Conservation (phyloP, 2,888 invertebrate genomes). For the Yponomeuta evonymella region DNA sequence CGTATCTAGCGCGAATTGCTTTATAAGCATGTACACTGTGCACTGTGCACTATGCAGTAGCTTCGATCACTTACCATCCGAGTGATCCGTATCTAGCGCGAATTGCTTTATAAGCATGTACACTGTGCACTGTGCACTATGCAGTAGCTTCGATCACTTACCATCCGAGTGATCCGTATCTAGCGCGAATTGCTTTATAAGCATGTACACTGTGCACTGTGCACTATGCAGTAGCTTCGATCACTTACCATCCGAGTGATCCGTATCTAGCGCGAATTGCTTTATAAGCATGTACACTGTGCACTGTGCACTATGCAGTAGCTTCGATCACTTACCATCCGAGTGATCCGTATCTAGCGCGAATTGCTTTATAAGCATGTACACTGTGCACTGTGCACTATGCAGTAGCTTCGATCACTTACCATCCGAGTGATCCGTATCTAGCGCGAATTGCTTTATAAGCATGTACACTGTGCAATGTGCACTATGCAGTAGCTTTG, state of each 20-base stretch:
- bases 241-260: slow-evolving; percentile 8
- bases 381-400: too few relatives aligned
- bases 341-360: not conserved
- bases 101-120: slow-evolving; percentile 80
- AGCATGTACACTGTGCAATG: too few relatives aligned
- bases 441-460: slow-evolving; percentile 66
- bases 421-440: not conserved
- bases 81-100: not conserved
- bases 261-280: slow-evolving; percentile 27
- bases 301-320: too few relatives aligned
- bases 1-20: too few relatives aligned
- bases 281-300: slow-evolving; percentile 86
- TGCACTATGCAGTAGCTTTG: not conserved
- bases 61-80: slow-evolving; percentile 6
- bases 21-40: too few relatives aligned
- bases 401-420: slow-evolving; percentile 8
- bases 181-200: slow-evolving; percentile 74
- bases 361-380: slow-evolving; percentile 79
- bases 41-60: too few relatives aligned
- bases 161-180: not conserved
- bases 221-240: not conserved
- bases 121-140: too few relatives aligned
- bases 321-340: slow-evolving; percentile 5
- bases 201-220: too few relatives aligned
- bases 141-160: slow-evolving; percentile 6